These are phyloP conservation scores for Carassius auratus DNA, from an alignment of 2,113 vertebrate genomes.

Conservation along the genomic window DNA sequence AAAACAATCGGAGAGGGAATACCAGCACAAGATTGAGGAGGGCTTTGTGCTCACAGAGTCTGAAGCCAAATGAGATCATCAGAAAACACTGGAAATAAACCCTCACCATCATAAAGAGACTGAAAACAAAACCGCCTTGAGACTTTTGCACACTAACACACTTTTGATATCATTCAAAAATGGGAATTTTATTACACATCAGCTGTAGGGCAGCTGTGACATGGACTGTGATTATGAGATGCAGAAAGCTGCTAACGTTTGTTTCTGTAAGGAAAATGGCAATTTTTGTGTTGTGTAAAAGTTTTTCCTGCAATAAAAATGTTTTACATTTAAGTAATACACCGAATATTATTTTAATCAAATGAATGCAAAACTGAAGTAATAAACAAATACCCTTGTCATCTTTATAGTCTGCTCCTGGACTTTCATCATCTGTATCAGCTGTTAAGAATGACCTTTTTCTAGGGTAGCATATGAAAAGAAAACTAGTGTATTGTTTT, in stretches of 20 bases:
- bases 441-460: slow-evolving; percentile 19
- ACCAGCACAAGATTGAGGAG: slow-evolving; percentile 77
- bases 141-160: not conserved
- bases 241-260: not conserved
- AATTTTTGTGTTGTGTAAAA: not conserved
- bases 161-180: not conserved
- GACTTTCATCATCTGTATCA: slow-evolving; percentile 46
- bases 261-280: not conserved
- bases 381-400: slow-evolving; percentile 47
- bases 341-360: not conserved
- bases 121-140: not conserved
- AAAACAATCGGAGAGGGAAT: slow-evolving; percentile 86
- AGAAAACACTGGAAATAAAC: not conserved
- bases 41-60: slow-evolving; percentile 57
- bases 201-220: not conserved
- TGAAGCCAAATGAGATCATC: slow-evolving; percentile 67
- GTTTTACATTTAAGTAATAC: not conserved
- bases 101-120: not conserved
- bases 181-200: not conserved
- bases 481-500: not conserved
- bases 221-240: not conserved
- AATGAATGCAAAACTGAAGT: slow-evolving; percentile 44
- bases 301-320: not conserved
- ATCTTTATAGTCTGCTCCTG: slow-evolving; percentile 37
- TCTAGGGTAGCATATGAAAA: slow-evolving; percentile 53